phyloP scores from a whole-genome alignment of 2,888 invertebrate species.

The Gastracanthus pulcherrimus region DNA sequence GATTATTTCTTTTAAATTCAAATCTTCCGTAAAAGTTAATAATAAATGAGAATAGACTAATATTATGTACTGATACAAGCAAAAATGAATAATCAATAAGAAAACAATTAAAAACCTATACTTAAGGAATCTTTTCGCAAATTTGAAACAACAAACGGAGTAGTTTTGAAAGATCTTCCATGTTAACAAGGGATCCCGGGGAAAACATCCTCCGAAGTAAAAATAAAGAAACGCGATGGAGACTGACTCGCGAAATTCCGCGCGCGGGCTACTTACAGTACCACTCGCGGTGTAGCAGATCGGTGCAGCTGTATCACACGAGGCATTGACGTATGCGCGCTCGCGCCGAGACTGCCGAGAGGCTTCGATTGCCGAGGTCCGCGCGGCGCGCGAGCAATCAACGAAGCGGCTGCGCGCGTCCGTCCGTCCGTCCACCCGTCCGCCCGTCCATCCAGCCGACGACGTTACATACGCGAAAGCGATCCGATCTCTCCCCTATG shows the following conservation, averaged over 20 bases:
- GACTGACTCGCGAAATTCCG: constrained; percentile 45
- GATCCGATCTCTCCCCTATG: constrained; percentile 64
- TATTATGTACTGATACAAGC: too few relatives aligned
- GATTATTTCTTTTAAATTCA: too few relatives aligned
- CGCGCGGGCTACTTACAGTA: constrained; percentile 2
- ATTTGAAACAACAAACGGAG: not conserved
- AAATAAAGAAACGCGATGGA: constrained; percentile 10
- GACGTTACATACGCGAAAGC: constrained; percentile 61
- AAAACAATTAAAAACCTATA: too few relatives aligned
- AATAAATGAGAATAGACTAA: too few relatives aligned
- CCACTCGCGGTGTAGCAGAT: not conserved
- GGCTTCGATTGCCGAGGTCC: constrained; percentile 57
- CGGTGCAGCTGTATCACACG: too few relatives aligned
- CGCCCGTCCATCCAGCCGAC: constrained; percentile 60
- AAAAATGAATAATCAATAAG: too few relatives aligned
- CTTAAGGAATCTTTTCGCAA: too few relatives aligned
- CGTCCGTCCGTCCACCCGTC: constrained; percentile 57
- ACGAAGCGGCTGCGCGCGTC: constrained; percentile 60
- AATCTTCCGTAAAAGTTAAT: too few relatives aligned
- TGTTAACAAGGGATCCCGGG: constrained; percentile 28
- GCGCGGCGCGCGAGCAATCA: constrained; percentile 56
- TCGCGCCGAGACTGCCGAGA: too few relatives aligned
- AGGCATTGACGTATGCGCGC: constrained; percentile 52
- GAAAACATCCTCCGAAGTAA: too few relatives aligned
- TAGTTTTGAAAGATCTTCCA: constrained; percentile 7